Base-by-base conservation (phyloP, 2,888 invertebrate species). In the Myopa tessellatipennis region DNA sequence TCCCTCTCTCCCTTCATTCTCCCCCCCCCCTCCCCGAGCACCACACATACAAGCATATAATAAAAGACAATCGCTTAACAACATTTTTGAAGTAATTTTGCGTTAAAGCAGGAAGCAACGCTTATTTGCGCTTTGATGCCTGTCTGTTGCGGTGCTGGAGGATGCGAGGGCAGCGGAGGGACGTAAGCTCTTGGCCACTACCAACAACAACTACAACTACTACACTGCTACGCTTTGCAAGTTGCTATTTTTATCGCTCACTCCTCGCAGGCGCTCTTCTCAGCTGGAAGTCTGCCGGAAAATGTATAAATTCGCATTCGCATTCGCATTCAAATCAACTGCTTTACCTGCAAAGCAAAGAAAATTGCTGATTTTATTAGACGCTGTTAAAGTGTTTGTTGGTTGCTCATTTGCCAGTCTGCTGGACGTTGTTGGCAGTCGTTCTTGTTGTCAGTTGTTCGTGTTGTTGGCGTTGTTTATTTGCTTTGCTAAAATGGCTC, bases 91-190 rank as follows among this genome's bases (percentile, higher is more conserved):
- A 38, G 40, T 40, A 55, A 61, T 50, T 61, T 65, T 7, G 36
- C 65, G 14, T 36, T 34, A 36, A 65, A 65, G 45, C 74, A 67
- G 82, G 81, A 82, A 80, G 77, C 78, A 69, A 78, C 80, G 79
- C 79, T 81, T 81, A 81, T 81, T 81, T 81, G 79, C 79, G 74
- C 78, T 72, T 80, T 80, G 78, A 80, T 80, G 71, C 77, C 76
- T 76, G 76, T 71, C 72, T 18, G 61, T 3, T 5, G n/a, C 4
- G 14, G 34, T n/a, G 18, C 4, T 12, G 61, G 60, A 26, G 45
- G 61, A 10, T 26, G 18, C 14, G 14, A 18, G 14, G n/a, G 52
- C 50, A n/a, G 72, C 16, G 40, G 58, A 26, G n/a, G 12, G 61
- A 12, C 26, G 34, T 26, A 26, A 26, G 26, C 26, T 26, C 26